Evolutionary conservation across 2,113 vertebrate species (phyloP).

Genomic region (Paracanthobrama guichenoti): DNA sequence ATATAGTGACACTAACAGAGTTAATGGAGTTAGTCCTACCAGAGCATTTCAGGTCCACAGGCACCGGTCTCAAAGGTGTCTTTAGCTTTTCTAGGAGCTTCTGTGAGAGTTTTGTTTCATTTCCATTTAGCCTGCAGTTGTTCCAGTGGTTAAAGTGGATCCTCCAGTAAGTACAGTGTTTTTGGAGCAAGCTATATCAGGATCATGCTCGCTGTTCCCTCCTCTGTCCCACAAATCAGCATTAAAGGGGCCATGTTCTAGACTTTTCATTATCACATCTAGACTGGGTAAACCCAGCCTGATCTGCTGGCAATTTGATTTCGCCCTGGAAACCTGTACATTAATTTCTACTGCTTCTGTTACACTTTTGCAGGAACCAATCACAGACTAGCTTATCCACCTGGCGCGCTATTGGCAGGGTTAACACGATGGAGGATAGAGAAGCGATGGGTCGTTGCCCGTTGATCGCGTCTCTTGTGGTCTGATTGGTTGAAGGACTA

Average conservation of each 20-base stretch:
- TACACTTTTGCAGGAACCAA: too few species aligned
- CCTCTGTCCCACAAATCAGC: not conserved
- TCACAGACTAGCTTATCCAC: too few species aligned
- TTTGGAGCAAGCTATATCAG: not conserved
- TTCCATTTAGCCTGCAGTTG: conserved; percentile 47
- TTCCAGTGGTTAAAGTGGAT: conserved; percentile 46
- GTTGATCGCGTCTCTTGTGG: too few species aligned
- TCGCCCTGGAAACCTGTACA: too few species aligned
- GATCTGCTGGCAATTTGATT: too few species aligned
- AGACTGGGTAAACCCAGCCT: too few species aligned
- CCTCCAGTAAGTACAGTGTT: conserved; percentile 27
- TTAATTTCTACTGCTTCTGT: too few species aligned
- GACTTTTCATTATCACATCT: not conserved
- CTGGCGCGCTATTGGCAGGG: too few species aligned
- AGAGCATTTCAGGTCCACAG: not conserved
- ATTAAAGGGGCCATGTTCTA: not conserved
- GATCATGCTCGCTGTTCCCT: not conserved
- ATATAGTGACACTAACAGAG: not conserved
- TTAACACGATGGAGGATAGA: too few species aligned
- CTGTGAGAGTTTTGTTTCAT: conserved; percentile 27
- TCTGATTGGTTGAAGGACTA: too few species aligned
- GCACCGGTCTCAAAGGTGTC: not conserved
- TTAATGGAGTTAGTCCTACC: conserved; percentile 8
- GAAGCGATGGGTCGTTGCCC: too few species aligned
- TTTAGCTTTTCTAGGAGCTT: not conserved